Evolutionary conservation across 1,140 invertebrate genomes (phyloP).

Genomic region (Sycobia sp.): DNA sequence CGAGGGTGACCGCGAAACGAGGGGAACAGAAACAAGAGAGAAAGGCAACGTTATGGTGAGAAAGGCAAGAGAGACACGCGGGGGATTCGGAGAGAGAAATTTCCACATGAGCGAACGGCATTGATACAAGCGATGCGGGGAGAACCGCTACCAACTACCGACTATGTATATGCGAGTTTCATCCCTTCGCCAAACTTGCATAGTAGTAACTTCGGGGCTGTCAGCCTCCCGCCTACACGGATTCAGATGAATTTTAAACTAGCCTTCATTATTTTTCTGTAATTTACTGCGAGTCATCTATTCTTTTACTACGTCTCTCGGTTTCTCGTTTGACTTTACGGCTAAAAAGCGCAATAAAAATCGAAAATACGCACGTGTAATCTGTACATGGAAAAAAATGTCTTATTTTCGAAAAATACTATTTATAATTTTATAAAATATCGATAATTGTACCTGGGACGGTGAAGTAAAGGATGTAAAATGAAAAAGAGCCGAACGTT

Average conservation of each 20-base stretch:
- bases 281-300: constrained; percentile 55
- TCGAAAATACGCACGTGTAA: too few species aligned
- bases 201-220: constrained; percentile 50
- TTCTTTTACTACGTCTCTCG: constrained; percentile 6
- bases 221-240: too few species aligned
- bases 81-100: constrained; percentile 54
- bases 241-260: constrained; percentile 49
- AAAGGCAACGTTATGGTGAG: constrained; percentile 54
- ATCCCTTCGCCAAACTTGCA: constrained; percentile 55
- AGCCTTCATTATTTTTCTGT: constrained; percentile 61
- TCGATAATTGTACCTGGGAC: constrained; percentile 61
- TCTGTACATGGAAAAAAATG: neutral
- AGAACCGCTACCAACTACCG: constrained; percentile 33
- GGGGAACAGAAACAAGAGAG: constrained; percentile 25
- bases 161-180: constrained; percentile 37
- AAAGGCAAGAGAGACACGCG: constrained; percentile 57
- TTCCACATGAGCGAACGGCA: constrained; percentile 60
- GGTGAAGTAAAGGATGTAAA: constrained; percentile 64
- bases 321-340: constrained; percentile 12
- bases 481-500: constrained; percentile 63
- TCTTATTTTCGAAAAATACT: neutral
- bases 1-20: constrained; percentile 32
- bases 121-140: constrained; percentile 59
- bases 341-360: too few species aligned
- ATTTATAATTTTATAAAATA: neutral